phyloP scores from a whole-genome alignment of 2,797 vertebrate species.

The Caiman crocodilus region DNA sequence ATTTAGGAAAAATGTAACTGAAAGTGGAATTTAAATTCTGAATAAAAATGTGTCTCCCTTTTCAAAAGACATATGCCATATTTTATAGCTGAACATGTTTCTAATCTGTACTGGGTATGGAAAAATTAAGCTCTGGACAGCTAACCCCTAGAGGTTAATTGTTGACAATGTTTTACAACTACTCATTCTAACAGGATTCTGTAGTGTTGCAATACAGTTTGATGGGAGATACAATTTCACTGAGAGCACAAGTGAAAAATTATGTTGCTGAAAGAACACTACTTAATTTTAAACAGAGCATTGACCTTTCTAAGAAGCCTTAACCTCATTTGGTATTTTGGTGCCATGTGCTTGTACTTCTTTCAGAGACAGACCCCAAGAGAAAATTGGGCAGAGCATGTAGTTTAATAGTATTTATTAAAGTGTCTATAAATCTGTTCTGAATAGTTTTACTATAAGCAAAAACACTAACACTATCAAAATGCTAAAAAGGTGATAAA shows the following conservation, averaged over 20 bases:
- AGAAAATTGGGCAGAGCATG: neutral
- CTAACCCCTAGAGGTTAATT: neutral
- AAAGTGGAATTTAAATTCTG: neutral
- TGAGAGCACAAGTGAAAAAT: neutral
- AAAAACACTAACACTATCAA: neutral
- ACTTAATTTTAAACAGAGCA: neutral
- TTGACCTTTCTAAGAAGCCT: neutral
- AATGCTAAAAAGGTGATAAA: no score
- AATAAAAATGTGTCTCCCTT: neutral
- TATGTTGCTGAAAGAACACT: neutral
- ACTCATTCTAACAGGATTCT: neutral
- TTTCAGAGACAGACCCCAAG: neutral
- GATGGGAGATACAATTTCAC: neutral
- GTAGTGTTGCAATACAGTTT: neutral
- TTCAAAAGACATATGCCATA: neutral
- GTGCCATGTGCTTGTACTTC: neutral
- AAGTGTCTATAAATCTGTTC: neutral
- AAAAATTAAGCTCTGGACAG: slow-evolving; percentile 1
- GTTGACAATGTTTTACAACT: neutral
- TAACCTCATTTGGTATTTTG: neutral
- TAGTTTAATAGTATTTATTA: neutral
- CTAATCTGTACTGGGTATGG: neutral
- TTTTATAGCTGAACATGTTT: neutral
- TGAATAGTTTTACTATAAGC: neutral
- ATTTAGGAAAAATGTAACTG: neutral